phyloP scores from a whole-genome alignment of 2,888 invertebrate genomes.

The Elmis aenea region DNA sequence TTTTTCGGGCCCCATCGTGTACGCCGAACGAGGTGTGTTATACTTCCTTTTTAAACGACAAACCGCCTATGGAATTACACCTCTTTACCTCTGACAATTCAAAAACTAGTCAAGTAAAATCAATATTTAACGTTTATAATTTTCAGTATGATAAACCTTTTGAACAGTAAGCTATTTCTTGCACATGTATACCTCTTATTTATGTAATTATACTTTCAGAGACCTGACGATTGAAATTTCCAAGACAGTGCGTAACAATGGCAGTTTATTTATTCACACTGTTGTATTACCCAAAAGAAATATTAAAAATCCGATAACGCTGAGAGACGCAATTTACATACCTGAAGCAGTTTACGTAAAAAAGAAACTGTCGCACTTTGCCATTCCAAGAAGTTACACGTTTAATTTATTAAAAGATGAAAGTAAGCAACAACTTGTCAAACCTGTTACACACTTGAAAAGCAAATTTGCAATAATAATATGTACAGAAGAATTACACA shows the following conservation, averaged over 20 bases:
- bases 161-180: conserved; percentile 48
- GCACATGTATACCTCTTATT: too few species aligned
- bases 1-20: conserved; percentile 69
- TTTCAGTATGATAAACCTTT: conserved; percentile 61
- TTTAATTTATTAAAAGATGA: conserved; percentile 64
- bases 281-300: conserved; percentile 59
- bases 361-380: conserved; percentile 66
- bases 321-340: conserved; percentile 55
- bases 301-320: conserved; percentile 49
- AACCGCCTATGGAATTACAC: conserved; percentile 65
- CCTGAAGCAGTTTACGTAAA: conserved; percentile 60
- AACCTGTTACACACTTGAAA: conserved; percentile 72
- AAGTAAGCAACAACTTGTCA: conserved; percentile 32
- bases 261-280: conserved; percentile 75
- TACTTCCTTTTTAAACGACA: conserved; percentile 60
- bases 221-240: conserved; percentile 66
- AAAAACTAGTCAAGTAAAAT: conserved; percentile 53
- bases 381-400: conserved; percentile 68
- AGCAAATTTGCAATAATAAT: conserved; percentile 69
- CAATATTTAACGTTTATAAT: conserved; percentile 56
- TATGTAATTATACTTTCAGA: too few species aligned
- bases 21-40: conserved; percentile 61
- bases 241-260: conserved; percentile 72
- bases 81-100: conserved; percentile 62
- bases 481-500: conserved; percentile 59